Evolutionary conservation across 1,140 invertebrate species (phyloP), one percentile per base, ranked within the genome.

Genomic region (Diabrotica undecimpunctata): DNA sequence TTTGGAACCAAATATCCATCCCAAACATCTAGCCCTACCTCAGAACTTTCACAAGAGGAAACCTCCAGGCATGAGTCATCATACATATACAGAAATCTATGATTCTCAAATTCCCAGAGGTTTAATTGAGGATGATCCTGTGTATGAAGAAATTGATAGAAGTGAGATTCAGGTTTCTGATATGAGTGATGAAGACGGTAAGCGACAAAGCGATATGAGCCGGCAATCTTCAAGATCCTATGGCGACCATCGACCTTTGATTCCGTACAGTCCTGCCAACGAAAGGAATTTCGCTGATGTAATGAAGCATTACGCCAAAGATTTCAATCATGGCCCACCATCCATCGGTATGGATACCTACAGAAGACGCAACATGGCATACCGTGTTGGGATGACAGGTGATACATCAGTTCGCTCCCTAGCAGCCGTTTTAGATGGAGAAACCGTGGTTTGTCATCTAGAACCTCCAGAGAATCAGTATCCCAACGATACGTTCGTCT

Each of bases 111-210:
- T 73, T 7, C 77, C 74, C 13, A 72, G 75, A 64, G 72, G 73
- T 36, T 75, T 81, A 10, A 77, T 79, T 39, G 84, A 87, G 67
- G 88, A 90, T 70, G 90, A 92, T 72, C 90, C 90, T 0, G 90
- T 92, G 2, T 92, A 92, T 75, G 91, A 92, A 76, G 90, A 92
- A 73, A 92, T 92, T 54, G 90, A 92, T 70, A 82, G 89, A 0
- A 81, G 80, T 41, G 78, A 78, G 64, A 88, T 90, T 2, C 83
- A 90, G 59, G 87, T 89, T 62, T 90, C 89, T 0, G 90, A 93
- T 73, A 84, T 91, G 83, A 90, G 88, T 38, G 90, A 93, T 74
- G 83, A 83, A 64, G 91, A 93, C 74, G 88, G 87, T 9, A 87
- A 88, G 41, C 82, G 89, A n/a, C 88, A 90, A 67, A 88, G 87